Conservation (phyloP, 2,113 vertebrate species). For the Trematomus loennbergii region DNA sequence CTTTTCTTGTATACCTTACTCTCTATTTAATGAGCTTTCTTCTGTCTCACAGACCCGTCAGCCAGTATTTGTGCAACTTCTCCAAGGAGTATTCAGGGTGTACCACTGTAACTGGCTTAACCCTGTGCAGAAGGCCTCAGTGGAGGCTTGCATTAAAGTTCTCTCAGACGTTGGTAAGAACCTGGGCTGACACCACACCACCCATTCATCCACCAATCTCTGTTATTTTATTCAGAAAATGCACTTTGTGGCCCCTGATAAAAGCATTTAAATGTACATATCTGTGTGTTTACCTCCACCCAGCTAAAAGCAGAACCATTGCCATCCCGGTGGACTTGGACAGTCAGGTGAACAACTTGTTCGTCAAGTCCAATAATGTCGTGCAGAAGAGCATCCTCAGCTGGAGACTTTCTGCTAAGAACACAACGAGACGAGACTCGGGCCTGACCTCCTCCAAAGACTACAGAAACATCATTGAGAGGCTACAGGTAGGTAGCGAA, state of each 20-base stretch:
- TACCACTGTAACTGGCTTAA: conserved; percentile 97
- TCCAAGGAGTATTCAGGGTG: conserved; percentile 95
- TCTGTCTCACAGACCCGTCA: conserved; percentile 90
- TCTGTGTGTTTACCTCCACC: conserved; percentile 16
- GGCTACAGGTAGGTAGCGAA: conserved; percentile 88
- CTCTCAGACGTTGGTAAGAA: conserved; percentile 97
- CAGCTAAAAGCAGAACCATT: conserved; percentile 95
- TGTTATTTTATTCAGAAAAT: neutral
- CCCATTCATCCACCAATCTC: neutral
- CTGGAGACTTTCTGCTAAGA: conserved; percentile 89
- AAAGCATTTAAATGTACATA: neutral
- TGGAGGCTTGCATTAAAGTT: conserved; percentile 96
- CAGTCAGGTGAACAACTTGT: conserved; percentile 97
- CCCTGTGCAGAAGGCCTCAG: conserved; percentile 93
- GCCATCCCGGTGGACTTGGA: conserved; percentile 98
- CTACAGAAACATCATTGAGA: conserved; percentile 98
- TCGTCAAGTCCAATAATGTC: conserved; percentile 97
- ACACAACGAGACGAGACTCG: conserved; percentile 93
- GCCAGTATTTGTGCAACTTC: conserved; percentile 96
- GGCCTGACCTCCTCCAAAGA: conserved; percentile 93
- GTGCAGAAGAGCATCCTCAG: conserved; percentile 98
- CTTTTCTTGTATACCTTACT: neutral
- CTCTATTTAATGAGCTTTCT: neutral
- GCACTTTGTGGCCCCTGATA: no score
- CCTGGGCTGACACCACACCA: neutral